Percentiles rank a stretch among this genome's conserved stretches.
Evolutionary conservation across 1,140 invertebrate genomes (phyloP).

Genomic region (Tribolium madens): DNA sequence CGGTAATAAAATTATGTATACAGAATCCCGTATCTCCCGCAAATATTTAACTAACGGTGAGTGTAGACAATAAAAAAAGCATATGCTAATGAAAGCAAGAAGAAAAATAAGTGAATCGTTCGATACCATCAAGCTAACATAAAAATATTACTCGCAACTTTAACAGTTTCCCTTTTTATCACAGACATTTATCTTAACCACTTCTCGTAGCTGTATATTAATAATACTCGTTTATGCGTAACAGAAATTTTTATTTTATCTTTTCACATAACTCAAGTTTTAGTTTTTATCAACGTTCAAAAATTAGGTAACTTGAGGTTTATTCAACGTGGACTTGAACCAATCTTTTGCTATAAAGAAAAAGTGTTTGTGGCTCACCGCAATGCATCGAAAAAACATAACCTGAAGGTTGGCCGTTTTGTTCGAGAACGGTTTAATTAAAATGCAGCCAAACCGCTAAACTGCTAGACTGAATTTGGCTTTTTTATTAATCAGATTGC

Average conservation of each 20-base stretch:
- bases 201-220: slow-evolving; percentile 17
- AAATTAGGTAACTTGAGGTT: slow-evolving; percentile 2
- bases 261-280: not conserved
- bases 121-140: not conserved
- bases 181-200: slow-evolving; percentile 19
- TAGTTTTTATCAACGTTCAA: slow-evolving; percentile 4
- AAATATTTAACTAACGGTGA: not conserved
- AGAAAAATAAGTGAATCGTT: not conserved
- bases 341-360: slow-evolving; percentile 3
- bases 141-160: not conserved
- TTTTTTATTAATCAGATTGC: not conserved
- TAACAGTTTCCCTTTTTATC: slow-evolving; percentile 30
- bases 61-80: not conserved
- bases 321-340: not conserved
- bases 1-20: not conserved
- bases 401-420: not conserved
- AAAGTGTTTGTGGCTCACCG: slow-evolving; percentile 16
- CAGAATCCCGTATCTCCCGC: not conserved
- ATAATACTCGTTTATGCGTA: slow-evolving; percentile 33
- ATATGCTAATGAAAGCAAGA: not conserved
- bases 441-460: not conserved
- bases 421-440: slow-evolving; percentile 4
- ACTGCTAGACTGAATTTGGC: not conserved
- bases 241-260: slow-evolving; percentile 5
- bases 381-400: slow-evolving; percentile 11